Percentiles rank a stretch among this genome's conserved stretches.
These are phyloP conservation scores for Sebastes iracundus DNA, from an alignment of 2,797 vertebrate genomes.

Conservation along the genomic window DNA sequence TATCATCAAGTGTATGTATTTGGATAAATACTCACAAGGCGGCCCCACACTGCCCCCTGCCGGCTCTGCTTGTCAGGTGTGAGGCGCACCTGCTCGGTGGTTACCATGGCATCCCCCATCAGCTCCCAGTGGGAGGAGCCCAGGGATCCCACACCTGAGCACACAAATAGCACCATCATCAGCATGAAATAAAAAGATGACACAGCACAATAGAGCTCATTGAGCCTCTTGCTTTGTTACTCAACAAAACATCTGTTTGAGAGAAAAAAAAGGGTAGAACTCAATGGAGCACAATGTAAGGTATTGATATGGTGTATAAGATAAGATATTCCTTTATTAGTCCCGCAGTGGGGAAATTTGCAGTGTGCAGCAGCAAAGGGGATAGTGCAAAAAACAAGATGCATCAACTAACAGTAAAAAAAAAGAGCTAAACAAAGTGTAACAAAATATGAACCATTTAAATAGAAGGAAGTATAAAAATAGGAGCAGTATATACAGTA, in stretches of 20 bases:
- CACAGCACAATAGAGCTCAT: conserved; percentile 3
- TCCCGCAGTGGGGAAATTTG: no score
- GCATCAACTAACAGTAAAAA: no score
- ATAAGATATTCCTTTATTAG: no score
- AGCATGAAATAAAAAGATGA: conserved; percentile 25
- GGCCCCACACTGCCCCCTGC: conserved; percentile 95
- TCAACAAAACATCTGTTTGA: not conserved
- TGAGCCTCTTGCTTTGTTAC: not conserved
- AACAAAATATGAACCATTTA: no score
- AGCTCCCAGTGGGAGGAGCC: conserved; percentile 94
- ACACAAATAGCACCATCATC: conserved; percentile 13
- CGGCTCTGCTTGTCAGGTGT: conserved; percentile 95
- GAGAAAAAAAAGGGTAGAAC: not conserved
- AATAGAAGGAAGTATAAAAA: no score
- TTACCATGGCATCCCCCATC: conserved; percentile 93
- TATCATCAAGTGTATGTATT: not conserved
- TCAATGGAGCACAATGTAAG: not conserved
- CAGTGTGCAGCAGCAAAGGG: no score
- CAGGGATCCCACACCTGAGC: conserved; percentile 88
- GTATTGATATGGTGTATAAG: no score
- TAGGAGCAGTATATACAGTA: no score
- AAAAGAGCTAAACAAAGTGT: no score
- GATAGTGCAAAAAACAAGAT: no score
- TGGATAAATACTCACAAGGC: conserved; percentile 85
- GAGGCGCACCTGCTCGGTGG: conserved; percentile 93